phyloP scores from a whole-genome alignment of 2,888 invertebrate genomes.

The Esperia sulphurella region DNA sequence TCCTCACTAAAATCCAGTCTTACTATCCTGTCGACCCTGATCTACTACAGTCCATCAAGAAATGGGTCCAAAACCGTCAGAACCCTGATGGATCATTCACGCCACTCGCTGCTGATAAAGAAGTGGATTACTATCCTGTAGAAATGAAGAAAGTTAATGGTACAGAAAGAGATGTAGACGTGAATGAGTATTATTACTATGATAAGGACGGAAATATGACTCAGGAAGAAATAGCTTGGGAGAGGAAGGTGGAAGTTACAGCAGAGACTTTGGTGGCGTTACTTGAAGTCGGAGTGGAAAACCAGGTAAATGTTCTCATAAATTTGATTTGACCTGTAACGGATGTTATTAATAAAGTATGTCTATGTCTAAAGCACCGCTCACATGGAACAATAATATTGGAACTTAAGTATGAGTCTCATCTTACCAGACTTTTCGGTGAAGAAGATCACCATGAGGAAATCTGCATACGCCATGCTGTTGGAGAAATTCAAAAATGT shows the following conservation, averaged over 20 bases:
- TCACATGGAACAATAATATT: too few relatives aligned
- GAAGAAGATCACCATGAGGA: too few relatives aligned
- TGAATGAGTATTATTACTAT: slow-evolving; percentile 71
- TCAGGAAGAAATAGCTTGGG: slow-evolving; percentile 67
- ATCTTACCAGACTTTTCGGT: too few relatives aligned
- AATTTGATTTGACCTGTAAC: background rate
- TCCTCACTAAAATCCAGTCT: slow-evolving; percentile 79
- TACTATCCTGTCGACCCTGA: slow-evolving; percentile 82
- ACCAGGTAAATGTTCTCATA: slow-evolving; percentile 49
- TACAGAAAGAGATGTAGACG: slow-evolving; percentile 54
- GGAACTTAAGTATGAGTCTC: too few relatives aligned
- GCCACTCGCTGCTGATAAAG: slow-evolving; percentile 78
- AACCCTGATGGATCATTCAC: slow-evolving; percentile 80
- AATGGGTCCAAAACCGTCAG: slow-evolving; percentile 81
- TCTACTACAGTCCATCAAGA: slow-evolving; percentile 77
- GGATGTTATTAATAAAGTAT: too few relatives aligned
- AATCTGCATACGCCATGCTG: too few relatives aligned
- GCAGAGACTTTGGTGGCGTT: slow-evolving; percentile 81
- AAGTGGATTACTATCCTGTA: slow-evolving; percentile 71
- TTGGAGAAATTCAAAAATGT: too few relatives aligned
- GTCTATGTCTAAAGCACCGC: background rate
- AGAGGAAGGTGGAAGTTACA: slow-evolving; percentile 80
- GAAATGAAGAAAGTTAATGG: slow-evolving; percentile 56
- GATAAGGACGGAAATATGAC: slow-evolving; percentile 75
- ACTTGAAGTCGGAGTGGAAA: slow-evolving; percentile 80